A percentile compares a stretch with the other conserved stretches of the same genome.
Evolutionary conservation across 2,113 vertebrate genomes (phyloP).

Genomic region (Dipodomys spectabilis): DNA sequence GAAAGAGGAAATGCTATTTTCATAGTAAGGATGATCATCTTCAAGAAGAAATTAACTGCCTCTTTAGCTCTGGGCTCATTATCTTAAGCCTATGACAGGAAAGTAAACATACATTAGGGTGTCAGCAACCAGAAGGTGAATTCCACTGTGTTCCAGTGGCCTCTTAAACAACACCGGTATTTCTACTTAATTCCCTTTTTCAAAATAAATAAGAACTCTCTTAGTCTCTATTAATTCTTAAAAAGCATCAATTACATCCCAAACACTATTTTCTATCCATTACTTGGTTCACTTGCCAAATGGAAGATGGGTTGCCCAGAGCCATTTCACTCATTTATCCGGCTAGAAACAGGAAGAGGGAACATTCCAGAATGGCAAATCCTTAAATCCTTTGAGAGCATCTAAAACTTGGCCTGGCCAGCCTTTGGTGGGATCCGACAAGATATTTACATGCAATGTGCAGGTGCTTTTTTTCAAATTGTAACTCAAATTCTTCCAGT

Average conservation of each 20-base stretch:
- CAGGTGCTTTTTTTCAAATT: neutral
- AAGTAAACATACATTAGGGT: constrained; percentile 47
- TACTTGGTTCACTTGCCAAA: constrained; percentile 36
- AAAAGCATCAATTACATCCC: constrained; percentile 45
- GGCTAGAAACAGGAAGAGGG: constrained; percentile 43
- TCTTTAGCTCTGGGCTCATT: constrained; percentile 37
- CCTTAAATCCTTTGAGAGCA: constrained; percentile 37
- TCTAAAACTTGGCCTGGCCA: neutral
- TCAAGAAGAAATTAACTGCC: constrained; percentile 44
- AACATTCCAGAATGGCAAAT: neutral
- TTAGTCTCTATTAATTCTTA: constrained; percentile 48
- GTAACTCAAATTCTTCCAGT: neutral
- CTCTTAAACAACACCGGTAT: constrained; percentile 46
- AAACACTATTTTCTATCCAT: constrained; percentile 65
- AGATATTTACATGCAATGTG: neutral
- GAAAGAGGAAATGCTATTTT: constrained; percentile 25
- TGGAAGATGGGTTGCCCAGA: neutral
- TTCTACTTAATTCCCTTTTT: constrained; percentile 50
- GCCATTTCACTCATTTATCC: constrained; percentile 12
- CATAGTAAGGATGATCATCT: neutral
- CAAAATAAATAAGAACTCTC: constrained; percentile 46
- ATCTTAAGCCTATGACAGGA: constrained; percentile 35
- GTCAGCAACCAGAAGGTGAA: constrained; percentile 41
- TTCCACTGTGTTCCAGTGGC: neutral
- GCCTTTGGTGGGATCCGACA: neutral